These are phyloP conservation scores for Myopa testacea DNA, from an alignment of 2,888 invertebrate species.

Conservation along the genomic window DNA sequence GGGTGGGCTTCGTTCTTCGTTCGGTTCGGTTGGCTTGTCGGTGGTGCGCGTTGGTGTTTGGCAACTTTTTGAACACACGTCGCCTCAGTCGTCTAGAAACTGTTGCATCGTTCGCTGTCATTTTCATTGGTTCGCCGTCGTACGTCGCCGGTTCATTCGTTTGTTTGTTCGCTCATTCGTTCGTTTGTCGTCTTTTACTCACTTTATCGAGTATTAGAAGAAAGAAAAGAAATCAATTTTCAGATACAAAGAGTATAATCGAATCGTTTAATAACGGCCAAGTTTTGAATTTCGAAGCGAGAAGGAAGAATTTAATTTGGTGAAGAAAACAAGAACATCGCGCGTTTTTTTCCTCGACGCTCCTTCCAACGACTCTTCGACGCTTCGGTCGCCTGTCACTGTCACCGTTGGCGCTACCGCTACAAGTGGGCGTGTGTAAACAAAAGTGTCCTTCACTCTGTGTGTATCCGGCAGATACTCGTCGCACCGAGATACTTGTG, in stretches of 20 bases:
- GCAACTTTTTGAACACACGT: conserved; percentile 62
- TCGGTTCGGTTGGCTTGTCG: conserved; percentile 7
- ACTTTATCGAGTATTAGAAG: neutral
- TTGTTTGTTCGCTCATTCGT: conserved; percentile 32
- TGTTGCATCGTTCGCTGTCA: conserved; percentile 67
- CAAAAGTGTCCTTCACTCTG: conserved; percentile 43
- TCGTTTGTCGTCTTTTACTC: neutral
- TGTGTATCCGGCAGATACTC: neutral
- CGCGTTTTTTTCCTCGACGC: neutral
- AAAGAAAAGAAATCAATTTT: neutral
- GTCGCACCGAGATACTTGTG: conserved; percentile 4
- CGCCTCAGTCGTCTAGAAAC: conserved; percentile 67
- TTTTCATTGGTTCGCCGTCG: conserved; percentile 36
- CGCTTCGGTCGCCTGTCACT: neutral
- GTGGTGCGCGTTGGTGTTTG: conserved; percentile 51
- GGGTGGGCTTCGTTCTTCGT: neutral
- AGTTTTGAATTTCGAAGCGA: neutral
- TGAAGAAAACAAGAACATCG: neutral
- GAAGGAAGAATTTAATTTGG: neutral
- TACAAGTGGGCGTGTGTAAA: conserved; percentile 39
- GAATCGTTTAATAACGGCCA: neutral
- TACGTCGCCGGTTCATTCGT: conserved; percentile 37
- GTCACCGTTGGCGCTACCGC: neutral
- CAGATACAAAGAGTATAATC: neutral
- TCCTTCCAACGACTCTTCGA: neutral